Evolutionary conservation across 2,113 vertebrate species (phyloP), one percentile per base, ranked within the genome.

Genomic region (Macroglossus sobrinus): DNA sequence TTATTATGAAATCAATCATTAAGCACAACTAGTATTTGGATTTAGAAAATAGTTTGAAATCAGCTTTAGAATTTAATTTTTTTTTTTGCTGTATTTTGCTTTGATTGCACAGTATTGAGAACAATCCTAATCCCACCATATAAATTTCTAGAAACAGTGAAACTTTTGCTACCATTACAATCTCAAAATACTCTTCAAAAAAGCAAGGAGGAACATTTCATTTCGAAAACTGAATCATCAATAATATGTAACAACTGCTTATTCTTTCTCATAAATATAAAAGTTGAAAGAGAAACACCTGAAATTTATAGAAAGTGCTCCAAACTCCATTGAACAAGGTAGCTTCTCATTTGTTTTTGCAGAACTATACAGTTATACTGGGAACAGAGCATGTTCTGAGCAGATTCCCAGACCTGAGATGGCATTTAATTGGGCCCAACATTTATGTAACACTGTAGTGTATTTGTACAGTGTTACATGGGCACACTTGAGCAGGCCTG

Each of bases 1-100:
- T 38, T 57, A 76, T 30, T 71, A 59, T 33, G 11, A 86, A 93
- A 78, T 89, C 13, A 78, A 7, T 79, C 43, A 68, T 8, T 74
- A 26, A 86, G 11, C 11, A 33, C 22, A 43, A 64, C 5, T 26
- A 76, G 5, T 18, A 50, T 90, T 88, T 88, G 79, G 35, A 53
- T 87, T 79, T 84, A 74, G 43, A 95, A 89, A 84, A 66, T 81
- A 30, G 66, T 45, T 91, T 30, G n/a, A 74, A 86, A 84, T 35
- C 7, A 53, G 8, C 13, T 55, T 78, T 26, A 38, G 2, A 53
- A 35, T 57, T 85, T 84, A 30, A 80, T 33, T 69, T 38, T 50
- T 50, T 50, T 50, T 50, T 85, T 21, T 84, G 78, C 55, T 89
- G 4, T 57, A n/a, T 59, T 81, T 84, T 55, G 4, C 74, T 89